Conservation (phyloP, 2,113 vertebrate species). For the Ammodytes dubius region DNA sequence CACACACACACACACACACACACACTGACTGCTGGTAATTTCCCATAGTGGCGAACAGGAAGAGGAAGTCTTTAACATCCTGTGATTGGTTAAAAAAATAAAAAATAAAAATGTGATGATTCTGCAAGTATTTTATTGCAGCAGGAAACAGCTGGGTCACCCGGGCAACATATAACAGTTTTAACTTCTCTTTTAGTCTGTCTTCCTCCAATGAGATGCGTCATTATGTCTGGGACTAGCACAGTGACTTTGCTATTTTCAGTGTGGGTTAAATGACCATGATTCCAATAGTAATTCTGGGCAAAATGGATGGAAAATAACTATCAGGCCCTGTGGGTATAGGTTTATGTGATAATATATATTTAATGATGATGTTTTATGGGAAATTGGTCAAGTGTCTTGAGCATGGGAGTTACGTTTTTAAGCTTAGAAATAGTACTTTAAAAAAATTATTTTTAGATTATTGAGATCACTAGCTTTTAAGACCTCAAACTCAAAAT, state of each 20-base stretch:
- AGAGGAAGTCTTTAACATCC: constrained; percentile 38
- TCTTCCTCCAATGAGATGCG: neutral
- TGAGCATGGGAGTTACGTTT: neutral
- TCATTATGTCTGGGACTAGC: neutral
- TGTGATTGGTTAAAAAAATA: constrained; percentile 28
- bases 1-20: too few relatives aligned
- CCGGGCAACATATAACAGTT: neutral
- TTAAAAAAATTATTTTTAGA: neutral
- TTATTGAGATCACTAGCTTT: neutral
- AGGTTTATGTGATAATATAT: neutral
- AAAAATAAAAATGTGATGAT: constrained; percentile 37
- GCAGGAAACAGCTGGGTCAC: constrained; percentile 53
- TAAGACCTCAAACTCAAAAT: too few relatives aligned
- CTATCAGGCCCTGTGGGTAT: neutral
- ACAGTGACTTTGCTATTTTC: neutral
- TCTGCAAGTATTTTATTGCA: constrained; percentile 22
- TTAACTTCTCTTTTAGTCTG: constrained; percentile 42
- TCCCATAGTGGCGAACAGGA: constrained; percentile 32
- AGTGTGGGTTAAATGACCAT: neutral
- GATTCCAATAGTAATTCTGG: neutral
- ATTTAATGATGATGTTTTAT: neutral
- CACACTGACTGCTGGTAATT: constrained; percentile 9
- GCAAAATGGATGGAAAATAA: neutral
- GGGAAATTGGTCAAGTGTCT: neutral
- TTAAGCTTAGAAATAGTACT: neutral